phyloP scores from a whole-genome alignment of 2,888 invertebrate genomes.

The Selenia dentaria region DNA sequence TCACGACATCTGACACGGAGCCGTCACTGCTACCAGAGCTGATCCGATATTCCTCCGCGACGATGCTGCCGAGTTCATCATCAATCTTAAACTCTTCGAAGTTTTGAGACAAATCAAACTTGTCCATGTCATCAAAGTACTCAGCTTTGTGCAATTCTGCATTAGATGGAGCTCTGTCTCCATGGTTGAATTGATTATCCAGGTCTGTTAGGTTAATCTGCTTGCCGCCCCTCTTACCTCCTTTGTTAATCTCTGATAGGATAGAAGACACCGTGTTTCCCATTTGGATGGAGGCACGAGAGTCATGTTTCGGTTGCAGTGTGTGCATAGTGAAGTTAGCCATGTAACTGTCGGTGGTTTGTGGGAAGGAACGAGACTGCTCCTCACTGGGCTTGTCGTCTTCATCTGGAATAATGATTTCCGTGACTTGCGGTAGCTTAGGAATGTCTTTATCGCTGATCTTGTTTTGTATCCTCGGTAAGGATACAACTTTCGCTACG shows the following conservation, averaged over 20 bases:
- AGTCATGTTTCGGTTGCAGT: conserved; percentile 74
- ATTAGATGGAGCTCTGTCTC: conserved; percentile 54
- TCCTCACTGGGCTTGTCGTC: conserved; percentile 76
- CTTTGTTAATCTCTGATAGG: conserved; percentile 84
- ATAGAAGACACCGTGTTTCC: conserved; percentile 86
- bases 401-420: conserved; percentile 89
- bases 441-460: conserved; percentile 87
- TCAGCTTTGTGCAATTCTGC: conserved; percentile 70
- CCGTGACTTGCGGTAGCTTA: conserved; percentile 90
- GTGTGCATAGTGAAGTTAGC: conserved; percentile 70
- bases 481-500: conserved; percentile 73
- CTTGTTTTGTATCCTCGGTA: conserved; percentile 74
- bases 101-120: conserved; percentile 89
- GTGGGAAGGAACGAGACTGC: conserved; percentile 59
- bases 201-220: conserved; percentile 75
- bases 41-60: conserved; percentile 80
- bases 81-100: conserved; percentile 92
- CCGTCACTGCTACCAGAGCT: conserved; percentile 81
- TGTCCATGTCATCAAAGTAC: conserved; percentile 82
- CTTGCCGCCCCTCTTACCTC: conserved; percentile 71
- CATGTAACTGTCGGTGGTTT: conserved; percentile 66
- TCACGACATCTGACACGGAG: conserved; percentile 71
- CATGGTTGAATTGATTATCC: conserved; percentile 73
- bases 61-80: conserved; percentile 85
- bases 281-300: conserved; percentile 84